Evolutionary conservation across 1,140 invertebrate genomes (phyloP), one percentile per base, ranked within the genome.

Genomic region (Caligus rogercresseyi): DNA sequence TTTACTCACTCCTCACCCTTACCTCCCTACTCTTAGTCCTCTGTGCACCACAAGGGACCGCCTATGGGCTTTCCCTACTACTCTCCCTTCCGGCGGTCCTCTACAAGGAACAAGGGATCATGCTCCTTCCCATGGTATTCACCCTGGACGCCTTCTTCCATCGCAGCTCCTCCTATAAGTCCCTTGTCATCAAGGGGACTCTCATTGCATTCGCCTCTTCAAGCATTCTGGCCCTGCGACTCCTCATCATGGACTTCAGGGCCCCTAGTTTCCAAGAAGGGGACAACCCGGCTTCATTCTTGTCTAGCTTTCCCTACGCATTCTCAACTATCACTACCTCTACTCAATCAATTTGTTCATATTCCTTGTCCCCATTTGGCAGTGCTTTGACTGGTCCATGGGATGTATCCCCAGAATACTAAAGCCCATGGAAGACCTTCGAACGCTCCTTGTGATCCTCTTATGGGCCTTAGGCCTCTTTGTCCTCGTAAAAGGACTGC

Each of bases 351-450:
- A 91, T 72, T 66, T 79, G 21, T 79, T 87, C 73, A 71, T 92
- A 54, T 70, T 91, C 61, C 66, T 92, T 15, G 87, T 85, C 74
- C 89, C 89, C 1, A 76, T 83, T 64, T 80, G 68, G 86, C 72
- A 92, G 3, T 89, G 88, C 71, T 92, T 89, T 74, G 89, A 93
- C 72, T 93, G 89, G 87, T 88, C 87, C 1, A 87, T 92, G 84
- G 88, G 87, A 20, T 91, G 87, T 71, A 71, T 92, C 59, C 80
- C 83, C 53, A 69, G 89, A 14, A 80, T 93, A 54, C 72, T 77
- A 58, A 73, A 70, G 54, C 67, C 78, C 1, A 70, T 66, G n/a
- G n/a, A 43, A 56, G 86, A 89, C 72, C 68, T 68, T 59, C 78
- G 87, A 69, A 72, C 86, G 25, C 64, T 83, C 54, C 73, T 75